Conservation (phyloP, 1,140 invertebrate genomes). For the Ceratosolen fusciceps region DNA sequence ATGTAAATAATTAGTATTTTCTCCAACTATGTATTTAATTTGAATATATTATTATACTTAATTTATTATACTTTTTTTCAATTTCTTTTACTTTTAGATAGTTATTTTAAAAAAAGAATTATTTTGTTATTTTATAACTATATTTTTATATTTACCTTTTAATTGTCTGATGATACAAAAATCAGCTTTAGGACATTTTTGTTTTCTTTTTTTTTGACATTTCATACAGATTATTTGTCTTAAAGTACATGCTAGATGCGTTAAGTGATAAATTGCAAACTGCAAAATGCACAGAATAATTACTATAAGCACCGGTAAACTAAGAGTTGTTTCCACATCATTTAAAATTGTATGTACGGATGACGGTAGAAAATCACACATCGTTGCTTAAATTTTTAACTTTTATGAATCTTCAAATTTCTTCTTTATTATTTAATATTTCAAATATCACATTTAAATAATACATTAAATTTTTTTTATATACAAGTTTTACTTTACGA, state of each 20-base stretch:
- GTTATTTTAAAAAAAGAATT: no score
- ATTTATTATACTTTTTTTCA: no score
- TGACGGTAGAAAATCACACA: conserved; percentile 46
- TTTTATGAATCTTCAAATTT: no score
- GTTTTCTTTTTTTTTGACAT: conserved; percentile 29
- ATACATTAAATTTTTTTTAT: no score
- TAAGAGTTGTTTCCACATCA: conserved; percentile 48
- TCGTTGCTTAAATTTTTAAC: background rate
- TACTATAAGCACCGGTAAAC: conserved; percentile 50
- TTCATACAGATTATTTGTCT: conserved; percentile 1
- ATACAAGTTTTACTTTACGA: no score
- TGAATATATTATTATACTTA: no score
- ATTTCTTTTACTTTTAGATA: no score
- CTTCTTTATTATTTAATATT: no score
- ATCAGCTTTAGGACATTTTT: background rate
- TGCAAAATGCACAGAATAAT: conserved; percentile 51
- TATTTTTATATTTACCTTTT: conserved; percentile 12
- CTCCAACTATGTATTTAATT: no score
- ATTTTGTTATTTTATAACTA: no score
- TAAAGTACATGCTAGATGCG: conserved; percentile 1
- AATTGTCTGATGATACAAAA: background rate
- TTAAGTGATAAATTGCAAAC: conserved; percentile 47
- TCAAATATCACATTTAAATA: no score
- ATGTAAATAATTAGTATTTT: no score
- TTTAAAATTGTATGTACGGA: conserved; percentile 44